phyloP scores from a whole-genome alignment of 1,140 invertebrate species.

The Meloidogyne hapla region DNA sequence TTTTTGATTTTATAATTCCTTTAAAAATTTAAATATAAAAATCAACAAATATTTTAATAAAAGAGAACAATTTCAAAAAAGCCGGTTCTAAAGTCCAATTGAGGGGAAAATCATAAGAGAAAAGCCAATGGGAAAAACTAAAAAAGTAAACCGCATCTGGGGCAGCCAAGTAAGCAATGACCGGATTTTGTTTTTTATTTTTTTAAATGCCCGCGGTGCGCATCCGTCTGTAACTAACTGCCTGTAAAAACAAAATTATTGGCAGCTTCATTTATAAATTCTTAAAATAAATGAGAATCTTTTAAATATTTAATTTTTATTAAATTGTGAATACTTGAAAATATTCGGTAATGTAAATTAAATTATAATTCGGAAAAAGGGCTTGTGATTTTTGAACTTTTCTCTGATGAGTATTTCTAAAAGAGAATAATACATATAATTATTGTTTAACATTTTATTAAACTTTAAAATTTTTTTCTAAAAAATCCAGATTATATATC shows the following conservation, averaged over 20 bases:
- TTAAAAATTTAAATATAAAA: too few relatives aligned
- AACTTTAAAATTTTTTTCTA: too few relatives aligned
- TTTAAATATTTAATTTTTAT: neutral
- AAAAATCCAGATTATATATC: neutral
- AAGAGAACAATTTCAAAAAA: neutral
- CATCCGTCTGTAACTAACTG: slow-evolving; percentile 5
- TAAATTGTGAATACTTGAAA: too few relatives aligned
- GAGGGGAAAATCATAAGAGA: neutral
- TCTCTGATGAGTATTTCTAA: too few relatives aligned
- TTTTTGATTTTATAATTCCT: too few relatives aligned
- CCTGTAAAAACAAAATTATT: neutral
- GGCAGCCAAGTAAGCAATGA: neutral
- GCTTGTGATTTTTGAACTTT: too few relatives aligned
- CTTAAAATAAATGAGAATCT: neutral
- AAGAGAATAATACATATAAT: too few relatives aligned
- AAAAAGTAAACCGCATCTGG: neutral
- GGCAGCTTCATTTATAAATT: neutral
- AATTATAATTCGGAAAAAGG: too few relatives aligned
- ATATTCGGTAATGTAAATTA: too few relatives aligned
- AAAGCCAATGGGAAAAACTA: neutral
- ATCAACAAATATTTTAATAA: too few relatives aligned
- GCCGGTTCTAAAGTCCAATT: neutral
- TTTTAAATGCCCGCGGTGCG: neutral
- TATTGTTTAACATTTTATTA: too few relatives aligned
- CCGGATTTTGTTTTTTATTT: neutral